Conservation (phyloP, 2,113 vertebrate genomes). For the Sisor rabdophorus region DNA sequence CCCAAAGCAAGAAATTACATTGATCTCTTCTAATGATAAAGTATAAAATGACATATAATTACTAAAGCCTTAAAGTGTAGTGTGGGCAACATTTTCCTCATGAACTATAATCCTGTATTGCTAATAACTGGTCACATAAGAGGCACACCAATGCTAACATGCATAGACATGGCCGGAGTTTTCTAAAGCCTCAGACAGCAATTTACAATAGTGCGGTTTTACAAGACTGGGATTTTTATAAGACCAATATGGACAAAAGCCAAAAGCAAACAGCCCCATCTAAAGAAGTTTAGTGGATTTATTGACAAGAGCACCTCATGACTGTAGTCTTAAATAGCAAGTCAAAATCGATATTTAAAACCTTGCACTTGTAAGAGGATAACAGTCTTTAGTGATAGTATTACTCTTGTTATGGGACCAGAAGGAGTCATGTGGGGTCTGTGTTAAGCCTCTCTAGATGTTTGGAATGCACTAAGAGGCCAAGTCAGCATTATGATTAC, state of each 20-base stretch:
- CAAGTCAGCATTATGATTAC: constrained; percentile 43
- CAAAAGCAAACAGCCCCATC: constrained; percentile 34
- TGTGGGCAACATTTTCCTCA: constrained; percentile 12
- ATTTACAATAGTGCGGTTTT: constrained; percentile 21
- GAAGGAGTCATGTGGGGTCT: not conserved
- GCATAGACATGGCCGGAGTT: not conserved
- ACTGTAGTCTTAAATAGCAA: constrained; percentile 1
- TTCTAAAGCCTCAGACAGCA: not conserved
- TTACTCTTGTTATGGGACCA: not conserved
- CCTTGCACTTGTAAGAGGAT: not conserved
- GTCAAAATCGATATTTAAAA: constrained; percentile 14
- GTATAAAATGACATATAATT: constrained; percentile 21
- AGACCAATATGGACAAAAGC: constrained; percentile 28
- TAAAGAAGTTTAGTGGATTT: constrained; percentile 37
- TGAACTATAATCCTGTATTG: constrained; percentile 20
- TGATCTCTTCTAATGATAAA: not conserved
- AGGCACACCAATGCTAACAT: not conserved
- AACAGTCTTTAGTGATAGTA: not conserved
- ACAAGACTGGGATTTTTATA: constrained; percentile 32
- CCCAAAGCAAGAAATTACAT: not conserved
- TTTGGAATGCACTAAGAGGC: constrained; percentile 55
- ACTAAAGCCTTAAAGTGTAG: constrained; percentile 16
- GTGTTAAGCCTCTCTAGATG: constrained; percentile 28
- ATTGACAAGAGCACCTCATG: constrained; percentile 26
- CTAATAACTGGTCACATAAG: constrained; percentile 24